These are phyloP conservation scores for Eupsilia transversa DNA, from an alignment of 2,888 invertebrate genomes.

Conservation along the genomic window DNA sequence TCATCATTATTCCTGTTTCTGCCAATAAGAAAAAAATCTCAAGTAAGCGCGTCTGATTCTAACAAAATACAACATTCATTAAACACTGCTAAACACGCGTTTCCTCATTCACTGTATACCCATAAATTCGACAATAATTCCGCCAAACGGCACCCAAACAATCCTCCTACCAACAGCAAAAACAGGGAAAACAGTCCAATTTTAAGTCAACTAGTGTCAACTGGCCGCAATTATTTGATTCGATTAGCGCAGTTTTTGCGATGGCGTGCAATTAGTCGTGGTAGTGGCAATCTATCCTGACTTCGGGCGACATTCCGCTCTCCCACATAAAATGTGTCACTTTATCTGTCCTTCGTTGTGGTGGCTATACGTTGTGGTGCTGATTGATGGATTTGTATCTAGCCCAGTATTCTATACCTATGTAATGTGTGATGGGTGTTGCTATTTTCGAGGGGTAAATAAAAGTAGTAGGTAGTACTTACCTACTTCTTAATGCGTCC, in stretches of 20 bases:
- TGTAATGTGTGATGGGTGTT: background rate
- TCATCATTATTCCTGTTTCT: background rate
- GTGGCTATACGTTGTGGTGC: constrained; percentile 13
- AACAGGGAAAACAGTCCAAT: constrained; percentile 59
- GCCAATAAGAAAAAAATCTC: background rate
- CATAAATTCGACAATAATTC: constrained; percentile 18
- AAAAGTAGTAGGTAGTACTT: background rate
- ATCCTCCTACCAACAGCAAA: constrained; percentile 22
- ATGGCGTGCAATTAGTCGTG: constrained; percentile 63
- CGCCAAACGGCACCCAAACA: constrained; percentile 16
- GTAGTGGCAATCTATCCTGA: constrained; percentile 55
- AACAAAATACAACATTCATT: background rate
- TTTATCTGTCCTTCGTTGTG: constrained; percentile 26
- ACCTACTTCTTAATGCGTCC: background rate
- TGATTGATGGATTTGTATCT: constrained; percentile 5
- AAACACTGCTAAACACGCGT: background rate
- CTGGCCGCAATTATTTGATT: constrained; percentile 72
- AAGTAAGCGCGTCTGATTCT: background rate
- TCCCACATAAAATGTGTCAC: constrained; percentile 69
- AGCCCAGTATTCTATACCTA: background rate
- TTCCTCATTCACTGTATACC: constrained; percentile 2
- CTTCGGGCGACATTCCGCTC: constrained; percentile 53
- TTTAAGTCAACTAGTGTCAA: constrained; percentile 72
- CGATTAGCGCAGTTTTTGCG: constrained; percentile 67
- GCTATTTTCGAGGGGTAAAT: background rate